Evolutionary conservation across 2,113 vertebrate genomes (phyloP), one percentile per base, ranked within the genome.

Genomic region (Rhabdomys dilectus): DNA sequence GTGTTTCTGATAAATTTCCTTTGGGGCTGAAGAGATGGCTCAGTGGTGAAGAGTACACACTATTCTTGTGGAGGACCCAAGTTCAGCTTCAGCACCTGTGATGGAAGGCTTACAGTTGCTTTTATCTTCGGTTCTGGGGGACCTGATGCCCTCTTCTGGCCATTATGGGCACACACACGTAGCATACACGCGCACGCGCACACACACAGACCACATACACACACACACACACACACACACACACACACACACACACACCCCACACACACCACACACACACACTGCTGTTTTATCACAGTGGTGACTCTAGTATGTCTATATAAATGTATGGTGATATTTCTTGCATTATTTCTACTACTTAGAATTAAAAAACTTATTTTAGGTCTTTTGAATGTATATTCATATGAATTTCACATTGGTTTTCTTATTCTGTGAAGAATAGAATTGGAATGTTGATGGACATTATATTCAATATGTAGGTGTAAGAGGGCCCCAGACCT

Each of bases 171-270:
- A 31, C 12, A 16, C 22, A 78, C 13, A 31, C 26, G 10, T 31
- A n/a, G n/a, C n/a, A n/a, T n/a, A n/a, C n/a, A n/a, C 8, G 0
- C n/a, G 45, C 1, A 22, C 75, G 26, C 4, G 13, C 42, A 48
- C 12, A 48, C 42, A 77, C n/a, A 75, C 36, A 39, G 16, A 39
- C 16, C 36, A 26, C 11, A 80, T 31, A 80, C 31, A 80, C 48
- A 78, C 22, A 78, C 29, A 80, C 17, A 56, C 17, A 56, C 34
- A 80, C 16, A 78, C 19, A 56, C 53, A n/a, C 19, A 58, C 2
- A 81, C 36, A 81, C 10, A 39, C 10, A 73, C 8, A 45, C 11
- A 80, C 51, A 80, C 31, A 80, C 48, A 78, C 22, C 26, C 53
- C 17, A 56, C 17, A 56, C 31, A 80, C 16, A 78, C 19, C 53